Evolutionary conservation across 30 jellyfish, hydroid and myxozoan genomes (phyloP).

Genomic region (Sanderia malayensis): DNA sequence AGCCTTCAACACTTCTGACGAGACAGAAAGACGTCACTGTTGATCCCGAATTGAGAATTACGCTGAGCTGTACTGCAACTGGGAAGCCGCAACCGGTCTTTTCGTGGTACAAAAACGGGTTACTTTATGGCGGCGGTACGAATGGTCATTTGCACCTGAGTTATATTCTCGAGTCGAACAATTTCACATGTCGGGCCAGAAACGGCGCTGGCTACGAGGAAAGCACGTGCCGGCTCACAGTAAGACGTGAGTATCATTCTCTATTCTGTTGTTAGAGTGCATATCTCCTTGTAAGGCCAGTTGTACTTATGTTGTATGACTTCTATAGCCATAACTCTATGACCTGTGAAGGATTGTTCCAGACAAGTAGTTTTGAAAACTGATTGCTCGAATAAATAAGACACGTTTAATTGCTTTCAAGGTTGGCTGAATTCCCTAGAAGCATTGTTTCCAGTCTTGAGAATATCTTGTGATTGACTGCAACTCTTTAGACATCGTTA

Average conservation of each 20-base stretch:
- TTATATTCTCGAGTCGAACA: constrained; percentile 29
- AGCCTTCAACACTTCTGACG: constrained; percentile 40
- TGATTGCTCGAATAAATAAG: no score
- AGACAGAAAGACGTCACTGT: constrained; percentile 52
- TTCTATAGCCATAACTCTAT: no score
- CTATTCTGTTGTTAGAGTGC: no score
- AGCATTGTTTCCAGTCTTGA: no score
- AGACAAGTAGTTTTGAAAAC: no score
- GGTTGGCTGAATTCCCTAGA: no score
- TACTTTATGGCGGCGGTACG: constrained; percentile 40
- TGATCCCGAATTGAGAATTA: constrained; percentile 47
- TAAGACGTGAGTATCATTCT: constrained; percentile 62
- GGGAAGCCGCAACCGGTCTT: constrained; percentile 62
- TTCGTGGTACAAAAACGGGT: constrained; percentile 59
- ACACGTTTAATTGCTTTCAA: no score
- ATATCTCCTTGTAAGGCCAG: no score
- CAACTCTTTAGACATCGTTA: no score
- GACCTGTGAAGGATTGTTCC: no score
- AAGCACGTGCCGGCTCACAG: constrained; percentile 48
- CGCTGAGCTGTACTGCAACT: constrained; percentile 55
- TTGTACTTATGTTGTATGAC: no score
- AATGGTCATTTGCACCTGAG: constrained; percentile 34
- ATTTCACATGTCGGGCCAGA: constrained; percentile 73
- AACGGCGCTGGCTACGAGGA: constrained; percentile 58
- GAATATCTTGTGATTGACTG: no score